Evolutionary conservation across 2,888 invertebrate species (phyloP), one percentile per base, ranked within the genome.

Genomic region (Drosophila longiperda): DNA sequence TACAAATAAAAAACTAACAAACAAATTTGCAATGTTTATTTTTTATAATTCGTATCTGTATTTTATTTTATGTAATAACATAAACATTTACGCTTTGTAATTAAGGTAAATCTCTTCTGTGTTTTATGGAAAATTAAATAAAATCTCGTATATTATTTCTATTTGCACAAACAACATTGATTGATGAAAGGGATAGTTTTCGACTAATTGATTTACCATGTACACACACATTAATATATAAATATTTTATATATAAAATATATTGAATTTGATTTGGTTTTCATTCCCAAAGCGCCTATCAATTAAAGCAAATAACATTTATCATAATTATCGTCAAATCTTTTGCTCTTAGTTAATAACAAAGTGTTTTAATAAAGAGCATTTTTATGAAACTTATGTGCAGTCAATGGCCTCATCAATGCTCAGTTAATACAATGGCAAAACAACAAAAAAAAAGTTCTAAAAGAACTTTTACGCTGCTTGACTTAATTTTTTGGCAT

Each of bases 401-500:
- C 23, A 62, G 45, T 36, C 52, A 50, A 26, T 52, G 1, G 17
- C 17, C 58, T 34, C 68, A 67, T 80, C 70, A 50, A 61, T 65
- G 67, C 48, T 53, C 71, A 62, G 67, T 69, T 77, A 73, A 85
- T 71, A 40, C 48, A 55, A 49, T 55, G 76, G 66, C 48, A 20
- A 55, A 58, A 72, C 45, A 4, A 23, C 1, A 26, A 1, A 26
- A 26, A 26, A 86, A 84, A 84, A 89, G 81, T 89, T 89, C 50
- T 34, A 42, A 59, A 68, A 66, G 66, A 74, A 76, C 72, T 87
- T 79, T 79, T 72, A 49, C 69, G 45, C 48, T 58, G 69, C 58
- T 66, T 71, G 78, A 78, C 81, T 88, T 89, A 57, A 85, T 83
- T 76, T 84, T 86, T 86, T 70, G 84, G 52, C 73, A 76, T 69